These are phyloP conservation scores for Grammomys dolichurus DNA, from an alignment of 2,113 vertebrate genomes.

Conservation along the genomic window DNA sequence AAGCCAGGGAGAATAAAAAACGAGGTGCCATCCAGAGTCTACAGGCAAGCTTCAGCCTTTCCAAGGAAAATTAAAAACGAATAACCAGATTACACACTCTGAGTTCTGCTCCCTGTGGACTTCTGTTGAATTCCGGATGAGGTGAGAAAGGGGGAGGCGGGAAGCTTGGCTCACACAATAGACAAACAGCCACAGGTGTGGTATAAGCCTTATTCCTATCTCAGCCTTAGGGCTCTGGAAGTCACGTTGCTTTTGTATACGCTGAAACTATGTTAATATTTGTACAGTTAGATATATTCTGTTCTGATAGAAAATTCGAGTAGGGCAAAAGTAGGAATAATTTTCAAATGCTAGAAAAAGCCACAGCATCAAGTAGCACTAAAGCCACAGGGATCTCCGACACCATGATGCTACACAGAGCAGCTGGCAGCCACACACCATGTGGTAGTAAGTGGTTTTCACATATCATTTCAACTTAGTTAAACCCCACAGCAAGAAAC, in stretches of 20 bases:
- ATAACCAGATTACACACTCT: constrained; percentile 68
- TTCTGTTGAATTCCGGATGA: constrained; percentile 64
- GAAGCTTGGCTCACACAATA: not conserved
- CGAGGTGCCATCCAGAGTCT: constrained; percentile 27
- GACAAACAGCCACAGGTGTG: not conserved
- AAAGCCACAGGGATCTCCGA: not conserved
- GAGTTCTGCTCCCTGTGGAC: constrained; percentile 62
- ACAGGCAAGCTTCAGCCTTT: constrained; percentile 49
- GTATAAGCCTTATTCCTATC: not conserved
- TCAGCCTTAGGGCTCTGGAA: not conserved
- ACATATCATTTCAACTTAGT: not conserved
- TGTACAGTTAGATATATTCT: constrained; percentile 31
- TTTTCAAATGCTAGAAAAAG: constrained; percentile 12
- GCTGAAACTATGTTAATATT: constrained; percentile 51
- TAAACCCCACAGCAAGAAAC: not conserved
- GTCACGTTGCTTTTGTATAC: not conserved
- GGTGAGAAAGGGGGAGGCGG: constrained; percentile 26
- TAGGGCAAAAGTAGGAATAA: not conserved
- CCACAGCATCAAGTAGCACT: not conserved
- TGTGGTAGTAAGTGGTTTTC: not conserved
- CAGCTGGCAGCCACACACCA: not conserved
- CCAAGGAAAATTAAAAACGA: constrained; percentile 76
- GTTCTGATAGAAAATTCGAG: constrained; percentile 35
- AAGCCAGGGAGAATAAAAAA: constrained; percentile 1
- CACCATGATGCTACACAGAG: not conserved